Evolutionary conservation across 2,888 invertebrate species (phyloP).

Genomic region (Volucella zonaria): DNA sequence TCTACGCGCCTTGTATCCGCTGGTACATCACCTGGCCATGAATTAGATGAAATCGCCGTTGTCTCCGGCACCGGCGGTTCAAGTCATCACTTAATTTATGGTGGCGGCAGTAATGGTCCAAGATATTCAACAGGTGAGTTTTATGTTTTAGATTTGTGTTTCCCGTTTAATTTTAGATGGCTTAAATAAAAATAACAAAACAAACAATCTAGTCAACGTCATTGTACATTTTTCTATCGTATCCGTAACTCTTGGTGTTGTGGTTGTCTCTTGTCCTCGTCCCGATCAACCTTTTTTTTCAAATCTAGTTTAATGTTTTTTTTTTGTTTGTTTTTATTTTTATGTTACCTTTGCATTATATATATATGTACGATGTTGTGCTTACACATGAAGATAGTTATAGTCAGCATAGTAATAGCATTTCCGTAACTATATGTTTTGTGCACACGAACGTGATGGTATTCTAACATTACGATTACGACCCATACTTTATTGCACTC

Average conservation of each 20-base stretch:
- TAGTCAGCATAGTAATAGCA: neutral
- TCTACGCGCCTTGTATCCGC: conserved; percentile 84
- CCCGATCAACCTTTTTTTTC: conserved; percentile 11
- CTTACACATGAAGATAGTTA: neutral
- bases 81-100: conserved; percentile 81
- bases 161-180: neutral
- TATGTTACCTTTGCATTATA: conserved; percentile 25
- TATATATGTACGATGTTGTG: conserved; percentile 48
- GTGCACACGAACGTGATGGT: conserved; percentile 22
- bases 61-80: conserved; percentile 85
- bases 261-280: conserved; percentile 54
- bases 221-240: conserved; percentile 41
- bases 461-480: conserved; percentile 56
- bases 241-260: conserved; percentile 57
- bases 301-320: conserved; percentile 40
- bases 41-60: conserved; percentile 87
- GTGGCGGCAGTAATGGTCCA: conserved; percentile 79
- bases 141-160: neutral
- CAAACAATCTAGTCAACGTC: conserved; percentile 11
- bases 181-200: conserved; percentile 12
- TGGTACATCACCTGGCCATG: conserved; percentile 83
- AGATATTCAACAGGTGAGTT: conserved; percentile 81
- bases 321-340: neutral
- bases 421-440: conserved; percentile 28
- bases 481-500: conserved; percentile 51